These are phyloP conservation scores for Andricus grossulariae DNA, from an alignment of 1,140 invertebrate genomes.

Conservation along the genomic window DNA sequence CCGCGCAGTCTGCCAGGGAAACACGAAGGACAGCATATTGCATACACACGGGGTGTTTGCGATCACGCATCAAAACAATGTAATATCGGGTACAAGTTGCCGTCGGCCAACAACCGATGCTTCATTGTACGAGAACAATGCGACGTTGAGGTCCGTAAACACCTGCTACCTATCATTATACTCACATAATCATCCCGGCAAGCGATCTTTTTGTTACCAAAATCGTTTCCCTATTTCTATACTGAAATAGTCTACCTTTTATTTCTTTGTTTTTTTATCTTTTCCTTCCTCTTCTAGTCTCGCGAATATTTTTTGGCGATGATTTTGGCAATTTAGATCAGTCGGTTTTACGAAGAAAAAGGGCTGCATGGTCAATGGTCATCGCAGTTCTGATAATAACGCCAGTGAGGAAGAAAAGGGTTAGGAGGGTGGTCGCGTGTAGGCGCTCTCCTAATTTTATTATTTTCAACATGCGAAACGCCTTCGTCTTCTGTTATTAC, in stretches of 20 bases:
- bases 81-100: conserved; percentile 25
- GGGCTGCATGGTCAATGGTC: no score
- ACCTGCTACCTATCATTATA: conserved; percentile 28
- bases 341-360: conserved; percentile 7
- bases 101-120: conserved; percentile 22
- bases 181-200: conserved; percentile 5
- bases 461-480: conserved; percentile 18
- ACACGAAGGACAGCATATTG: conserved; percentile 27
- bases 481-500: conserved; percentile 15
- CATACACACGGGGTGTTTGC: conserved; percentile 20
- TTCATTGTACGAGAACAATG: conserved; percentile 31
- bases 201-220: not conserved
- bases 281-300: not conserved
- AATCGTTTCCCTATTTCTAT: conserved; percentile 19
- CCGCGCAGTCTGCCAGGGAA: not conserved
- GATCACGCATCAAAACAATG: conserved; percentile 30
- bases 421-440: conserved; percentile 18
- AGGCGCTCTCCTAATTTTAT: conserved; percentile 6
- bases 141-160: conserved; percentile 17
- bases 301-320: not conserved
- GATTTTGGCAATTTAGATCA: conserved; percentile 2
- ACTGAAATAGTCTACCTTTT: not conserved
- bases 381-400: not conserved
- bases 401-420: not conserved
- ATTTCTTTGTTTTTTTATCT: not conserved